Base-by-base conservation (phyloP, 1,140 invertebrate genomes). In the Bemisia tabaci region DNA sequence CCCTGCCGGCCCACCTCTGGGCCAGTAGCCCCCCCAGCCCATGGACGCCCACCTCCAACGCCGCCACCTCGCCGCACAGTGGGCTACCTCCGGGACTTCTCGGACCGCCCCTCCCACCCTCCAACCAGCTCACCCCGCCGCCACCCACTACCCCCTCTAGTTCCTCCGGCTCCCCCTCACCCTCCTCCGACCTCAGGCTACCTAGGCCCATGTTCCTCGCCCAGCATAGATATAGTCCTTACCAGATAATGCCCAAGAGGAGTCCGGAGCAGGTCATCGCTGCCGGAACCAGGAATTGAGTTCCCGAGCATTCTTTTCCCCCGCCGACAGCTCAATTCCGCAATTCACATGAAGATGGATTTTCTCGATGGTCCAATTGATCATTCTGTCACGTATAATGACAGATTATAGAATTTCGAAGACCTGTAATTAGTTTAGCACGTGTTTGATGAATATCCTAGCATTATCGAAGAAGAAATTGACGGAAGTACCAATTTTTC, bases 141-240 rank as follows among this genome's bases (percentile, higher is more conserved):
- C 70, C 71, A 0, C 66, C 71, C 2, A 60, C 65, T 22, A 69
- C 68, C 1, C 68, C 68, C 1, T 67, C 65, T 1, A 65, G 63
- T 59, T 69, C 68, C 21, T 70, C 70, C 1, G 69, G 69, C 9
- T 70, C 70, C 1, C 69, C 70, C 12, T 64, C 65, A 17, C 71
- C 70, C 1, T 61, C 65, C 12, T 26, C 67, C 0, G 60, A 65
- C 22, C 22, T 67, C 48, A 67, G 66, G 25, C 60, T 67, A n/a
- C 63, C 66, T 25, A 64, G 68, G 33, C 65, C 65, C 26, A 65
- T 69, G 26, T 69, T 69, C 62, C 68, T 23, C 11, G 59, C 61
- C 2, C 60, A 64, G 21, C 70, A 70, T 61, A 69, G 71, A 2
- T 72, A 68, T 62, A 68, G 66, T 33, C 71, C 71, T 21, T 72